Evolutionary conservation across 2,888 invertebrate genomes (phyloP), one percentile per base, ranked within the genome.

Genomic region (Labia minor): DNA sequence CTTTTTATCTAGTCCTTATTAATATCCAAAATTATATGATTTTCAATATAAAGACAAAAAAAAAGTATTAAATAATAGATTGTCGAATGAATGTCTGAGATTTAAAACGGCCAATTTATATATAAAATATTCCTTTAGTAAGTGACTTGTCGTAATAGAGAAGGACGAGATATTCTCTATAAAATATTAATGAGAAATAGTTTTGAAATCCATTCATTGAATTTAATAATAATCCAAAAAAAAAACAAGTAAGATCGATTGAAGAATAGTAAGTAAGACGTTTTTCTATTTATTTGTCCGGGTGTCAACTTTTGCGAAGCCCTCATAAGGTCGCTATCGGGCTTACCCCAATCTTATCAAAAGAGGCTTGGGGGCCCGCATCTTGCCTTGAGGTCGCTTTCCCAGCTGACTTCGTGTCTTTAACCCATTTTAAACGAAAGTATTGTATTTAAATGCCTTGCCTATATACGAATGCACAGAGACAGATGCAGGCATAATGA

Each of bases 381-480:
- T 49, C 49, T 49, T 49, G 49, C 14, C 49, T 49, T 49, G 49
- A 49, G 49, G 49, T 14, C 49, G 49, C 49, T 49, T 49, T 49
- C 49, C 49, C 49, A 49, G 49, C 49, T 49, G 49, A 49, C 8
- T 49, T 8, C 26, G 26, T 49, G 49, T 49, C 49, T 49, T 49
- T 49, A 49, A 49, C 49, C 49, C 49, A 49, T 49, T 49, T 49
- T 16, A 4, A 49, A 49, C 49, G 49, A 49, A 11, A 49, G n/a
- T 49, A 49, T 49, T 49, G 49, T 49, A 49, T 49, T 49, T 49
- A 49, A 49, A 49, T 49, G 49, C 49, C 26, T 49, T 16, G 49
- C 14, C n/a, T 49, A 49, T 49, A 14, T 49, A 4, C 49, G 49
- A 4, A 49, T 49, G 49, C 49, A 49, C 3, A 49, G 49, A 49